Percentiles rank a stretch among this genome's conserved stretches.
Conservation (phyloP, 2,888 invertebrate genomes). For the Tortricodes alternella region DNA sequence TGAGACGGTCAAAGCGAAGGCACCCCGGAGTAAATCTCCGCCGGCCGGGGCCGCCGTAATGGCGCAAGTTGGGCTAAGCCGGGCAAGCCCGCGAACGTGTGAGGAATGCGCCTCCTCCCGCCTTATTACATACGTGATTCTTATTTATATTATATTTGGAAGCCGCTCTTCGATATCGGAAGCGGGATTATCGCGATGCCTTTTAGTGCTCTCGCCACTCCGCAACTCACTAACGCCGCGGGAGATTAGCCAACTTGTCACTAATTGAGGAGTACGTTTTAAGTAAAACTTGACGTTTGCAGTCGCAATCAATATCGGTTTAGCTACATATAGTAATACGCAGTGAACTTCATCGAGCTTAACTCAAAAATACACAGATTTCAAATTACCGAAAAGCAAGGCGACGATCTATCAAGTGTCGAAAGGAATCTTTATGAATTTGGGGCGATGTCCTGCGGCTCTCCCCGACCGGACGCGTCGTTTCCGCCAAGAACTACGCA, state of each 20-base stretch:
- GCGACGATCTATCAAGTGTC: constrained; percentile 62
- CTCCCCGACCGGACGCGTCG: constrained; percentile 54
- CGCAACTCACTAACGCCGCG: constrained; percentile 48
- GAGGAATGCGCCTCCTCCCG: constrained; percentile 67
- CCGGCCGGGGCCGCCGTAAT: constrained; percentile 57
- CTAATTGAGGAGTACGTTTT: constrained; percentile 7
- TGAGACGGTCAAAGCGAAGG: constrained; percentile 36
- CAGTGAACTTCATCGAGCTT: no score
- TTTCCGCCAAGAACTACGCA: constrained; percentile 53
- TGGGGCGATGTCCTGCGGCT: constrained; percentile 59
- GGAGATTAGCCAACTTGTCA: constrained; percentile 34
- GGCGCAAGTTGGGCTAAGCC: constrained; percentile 73
- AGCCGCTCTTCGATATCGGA: constrained; percentile 63
- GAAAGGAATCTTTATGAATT: constrained; percentile 56
- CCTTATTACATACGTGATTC: constrained; percentile 82
- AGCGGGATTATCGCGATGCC: constrained; percentile 69
- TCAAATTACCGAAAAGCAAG: background rate
- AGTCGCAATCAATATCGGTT: background rate
- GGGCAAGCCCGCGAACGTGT: constrained; percentile 70
- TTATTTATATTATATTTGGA: constrained; percentile 78
- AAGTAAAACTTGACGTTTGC: background rate
- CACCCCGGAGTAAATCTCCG: constrained; percentile 53
- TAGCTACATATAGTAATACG: no score
- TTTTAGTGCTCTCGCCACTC: constrained; percentile 62
- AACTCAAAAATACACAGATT: background rate